Percentiles rank a stretch among this genome's conserved stretches.
Conservation (phyloP, 2,888 invertebrate species). For the Oligia strigilis region DNA sequence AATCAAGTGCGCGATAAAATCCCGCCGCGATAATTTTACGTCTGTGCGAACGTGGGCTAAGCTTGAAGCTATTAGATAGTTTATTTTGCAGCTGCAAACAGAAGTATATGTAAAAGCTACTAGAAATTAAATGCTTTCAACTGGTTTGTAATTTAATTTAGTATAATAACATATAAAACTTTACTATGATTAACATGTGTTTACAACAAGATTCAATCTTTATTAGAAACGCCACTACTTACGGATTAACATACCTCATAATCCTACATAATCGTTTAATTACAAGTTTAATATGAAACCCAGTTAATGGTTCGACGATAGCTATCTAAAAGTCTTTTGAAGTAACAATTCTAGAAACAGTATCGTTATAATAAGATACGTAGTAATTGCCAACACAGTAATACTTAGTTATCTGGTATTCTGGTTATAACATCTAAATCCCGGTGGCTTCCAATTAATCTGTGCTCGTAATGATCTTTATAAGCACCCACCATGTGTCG, state of each 20-base stretch:
- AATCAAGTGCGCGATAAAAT: no score
- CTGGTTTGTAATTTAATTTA: conserved; percentile 18
- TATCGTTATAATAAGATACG: conserved; percentile 61
- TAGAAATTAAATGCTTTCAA: conserved; percentile 2
- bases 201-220: conserved; percentile 39
- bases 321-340: conserved; percentile 54
- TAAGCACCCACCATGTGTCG: conserved; percentile 81
- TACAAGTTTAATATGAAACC: conserved; percentile 27
- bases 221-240: conserved; percentile 32
- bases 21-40: no score
- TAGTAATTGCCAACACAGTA: conserved; percentile 69
- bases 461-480: conserved; percentile 78
- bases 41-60: no score
- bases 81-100: neutral
- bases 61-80: neutral
- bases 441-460: conserved; percentile 84
- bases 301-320: conserved; percentile 35
- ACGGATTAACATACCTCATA: conserved; percentile 32
- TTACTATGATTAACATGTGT: conserved; percentile 13
- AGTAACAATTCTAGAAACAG: conserved; percentile 63
- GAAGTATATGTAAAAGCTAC: neutral
- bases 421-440: conserved; percentile 75
- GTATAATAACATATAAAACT: conserved; percentile 7
- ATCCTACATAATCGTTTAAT: conserved; percentile 45
- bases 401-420: conserved; percentile 73